These are phyloP conservation scores for Artemia franciscana DNA, from an alignment of 1,140 invertebrate genomes.

Conservation along the genomic window DNA sequence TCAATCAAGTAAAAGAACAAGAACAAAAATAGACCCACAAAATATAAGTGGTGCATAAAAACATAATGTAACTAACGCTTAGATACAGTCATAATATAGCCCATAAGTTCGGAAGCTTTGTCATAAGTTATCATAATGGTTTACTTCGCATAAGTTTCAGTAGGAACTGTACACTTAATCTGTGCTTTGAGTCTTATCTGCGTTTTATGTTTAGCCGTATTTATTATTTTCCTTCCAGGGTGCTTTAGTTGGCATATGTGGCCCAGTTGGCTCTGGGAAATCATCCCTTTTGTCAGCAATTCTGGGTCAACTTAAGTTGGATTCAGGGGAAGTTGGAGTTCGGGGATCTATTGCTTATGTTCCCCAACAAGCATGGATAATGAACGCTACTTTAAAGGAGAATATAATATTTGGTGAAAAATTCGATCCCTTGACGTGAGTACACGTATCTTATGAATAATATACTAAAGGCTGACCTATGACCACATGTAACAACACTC, in stretches of 20 bases:
- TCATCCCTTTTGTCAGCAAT: conserved; percentile 35
- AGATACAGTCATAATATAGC: no score
- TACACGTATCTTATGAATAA: conserved; percentile 2
- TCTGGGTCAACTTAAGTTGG: conserved; percentile 30
- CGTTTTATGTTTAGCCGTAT: background rate
- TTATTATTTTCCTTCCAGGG: conserved; percentile 20
- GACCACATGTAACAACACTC: background rate
- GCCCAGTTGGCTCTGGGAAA: conserved; percentile 36
- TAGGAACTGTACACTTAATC: no score
- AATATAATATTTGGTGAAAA: conserved; percentile 39
- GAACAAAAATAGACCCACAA: no score
- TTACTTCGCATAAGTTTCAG: no score
- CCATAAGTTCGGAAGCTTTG: no score
- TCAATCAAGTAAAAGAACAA: no score
- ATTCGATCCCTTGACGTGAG: conserved; percentile 18
- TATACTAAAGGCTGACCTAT: background rate
- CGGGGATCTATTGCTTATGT: conserved; percentile 36
- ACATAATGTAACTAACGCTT: no score
- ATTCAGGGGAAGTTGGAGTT: conserved; percentile 27
- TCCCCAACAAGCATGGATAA: conserved; percentile 37
- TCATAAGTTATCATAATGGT: no score
- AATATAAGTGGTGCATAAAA: no score
- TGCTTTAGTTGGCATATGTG: conserved; percentile 36
- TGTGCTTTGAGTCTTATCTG: background rate
- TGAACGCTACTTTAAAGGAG: conserved; percentile 36